These are phyloP conservation scores for Aphidius ervi DNA, from an alignment of 1,140 invertebrate genomes.

Conservation along the genomic window DNA sequence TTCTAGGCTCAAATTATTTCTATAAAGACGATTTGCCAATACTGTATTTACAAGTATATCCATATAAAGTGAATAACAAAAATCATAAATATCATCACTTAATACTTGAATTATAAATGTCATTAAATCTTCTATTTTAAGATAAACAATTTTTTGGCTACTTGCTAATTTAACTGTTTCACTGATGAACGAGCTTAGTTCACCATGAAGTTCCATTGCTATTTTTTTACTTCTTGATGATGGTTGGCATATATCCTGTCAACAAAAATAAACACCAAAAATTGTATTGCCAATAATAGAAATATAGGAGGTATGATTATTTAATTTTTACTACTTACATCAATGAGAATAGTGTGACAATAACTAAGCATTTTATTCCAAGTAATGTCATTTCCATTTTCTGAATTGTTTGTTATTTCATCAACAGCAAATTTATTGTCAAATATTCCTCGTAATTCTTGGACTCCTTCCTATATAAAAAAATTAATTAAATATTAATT, in stretches of 20 bases:
- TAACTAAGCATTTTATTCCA: constrained; percentile 30
- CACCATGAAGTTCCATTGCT: constrained; percentile 8
- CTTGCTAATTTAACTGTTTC: constrained; percentile 26
- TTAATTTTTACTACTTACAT: constrained; percentile 25
- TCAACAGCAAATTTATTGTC: constrained; percentile 27
- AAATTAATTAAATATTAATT: no score
- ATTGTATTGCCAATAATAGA: no score
- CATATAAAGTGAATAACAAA: constrained; percentile 35
- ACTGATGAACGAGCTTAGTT: not conserved
- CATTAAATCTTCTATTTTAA: constrained; percentile 29
- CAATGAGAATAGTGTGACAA: constrained; percentile 30
- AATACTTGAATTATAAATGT: constrained; percentile 31
- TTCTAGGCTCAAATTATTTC: constrained; percentile 26
- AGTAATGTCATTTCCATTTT: constrained; percentile 9
- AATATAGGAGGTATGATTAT: no score
- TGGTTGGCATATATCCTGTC: not conserved
- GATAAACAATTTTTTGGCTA: constrained; percentile 18
- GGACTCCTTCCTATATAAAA: not conserved
- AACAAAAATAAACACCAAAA: no score
- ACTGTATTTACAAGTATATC: constrained; percentile 31
- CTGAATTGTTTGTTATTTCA: constrained; percentile 29
- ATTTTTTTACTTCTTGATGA: constrained; percentile 3
- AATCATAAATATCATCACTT: constrained; percentile 20
- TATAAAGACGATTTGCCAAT: constrained; percentile 30
- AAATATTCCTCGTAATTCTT: constrained; percentile 26